Evolutionary conservation across 2,113 vertebrate species (phyloP).

Genomic region (Phoxinus phoxinus): DNA sequence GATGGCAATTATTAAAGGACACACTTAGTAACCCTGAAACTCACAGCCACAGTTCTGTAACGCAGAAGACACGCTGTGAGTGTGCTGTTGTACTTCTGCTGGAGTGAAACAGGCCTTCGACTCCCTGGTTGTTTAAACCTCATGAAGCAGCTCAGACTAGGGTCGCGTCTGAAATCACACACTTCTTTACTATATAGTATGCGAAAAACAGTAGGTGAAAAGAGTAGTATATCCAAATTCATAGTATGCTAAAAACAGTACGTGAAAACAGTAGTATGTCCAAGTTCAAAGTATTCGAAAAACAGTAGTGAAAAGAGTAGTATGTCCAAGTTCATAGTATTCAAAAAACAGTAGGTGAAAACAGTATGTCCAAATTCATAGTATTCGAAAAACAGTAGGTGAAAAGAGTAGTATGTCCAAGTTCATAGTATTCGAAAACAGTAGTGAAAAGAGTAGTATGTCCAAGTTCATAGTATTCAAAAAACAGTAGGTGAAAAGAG

Average conservation of each 20-base stretch:
- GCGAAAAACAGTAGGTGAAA: background rate
- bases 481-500: background rate
- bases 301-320: background rate
- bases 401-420: background rate
- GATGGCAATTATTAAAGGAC: background rate
- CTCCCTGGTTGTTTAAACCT: constrained; percentile 38
- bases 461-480: background rate
- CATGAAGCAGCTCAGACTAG: constrained; percentile 21
- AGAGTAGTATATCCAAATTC: background rate
- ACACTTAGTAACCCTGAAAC: background rate
- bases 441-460: background rate
- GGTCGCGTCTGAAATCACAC: background rate
- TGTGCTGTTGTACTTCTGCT: background rate
- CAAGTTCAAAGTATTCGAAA: background rate
- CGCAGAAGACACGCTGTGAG: background rate
- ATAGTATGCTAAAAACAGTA: too few species aligned
- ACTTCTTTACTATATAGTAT: background rate
- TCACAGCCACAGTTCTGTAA: background rate
- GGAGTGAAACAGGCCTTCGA: constrained; percentile 24
- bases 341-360: too few species aligned
- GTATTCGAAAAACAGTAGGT: too few species aligned
- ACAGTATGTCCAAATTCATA: background rate
- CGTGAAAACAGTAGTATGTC: background rate
- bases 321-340: background rate
- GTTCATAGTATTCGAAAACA: background rate